These are phyloP conservation scores for Actenoides lindsayi DNA, from an alignment of 2,113 vertebrate genomes.

Conservation along the genomic window DNA sequence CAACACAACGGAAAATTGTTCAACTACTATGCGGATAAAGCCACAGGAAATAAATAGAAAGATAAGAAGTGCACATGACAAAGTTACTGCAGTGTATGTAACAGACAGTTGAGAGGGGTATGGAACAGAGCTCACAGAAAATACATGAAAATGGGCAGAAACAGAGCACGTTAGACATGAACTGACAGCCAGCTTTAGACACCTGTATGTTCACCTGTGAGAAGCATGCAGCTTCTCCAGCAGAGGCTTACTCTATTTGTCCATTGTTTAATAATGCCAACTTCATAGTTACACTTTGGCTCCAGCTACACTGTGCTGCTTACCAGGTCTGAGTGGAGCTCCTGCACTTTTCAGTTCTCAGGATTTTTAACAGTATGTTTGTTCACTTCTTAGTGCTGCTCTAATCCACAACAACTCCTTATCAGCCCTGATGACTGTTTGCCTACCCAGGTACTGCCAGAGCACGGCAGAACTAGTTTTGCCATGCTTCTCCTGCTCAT, in stretches of 20 bases:
- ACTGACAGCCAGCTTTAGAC: neutral
- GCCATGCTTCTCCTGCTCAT: neutral
- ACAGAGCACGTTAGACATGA: neutral
- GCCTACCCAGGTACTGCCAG: neutral
- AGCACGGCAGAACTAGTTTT: neutral
- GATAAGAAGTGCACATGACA: neutral
- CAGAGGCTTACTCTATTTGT: neutral
- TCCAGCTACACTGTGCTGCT: neutral
- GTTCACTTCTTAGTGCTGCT: neutral
- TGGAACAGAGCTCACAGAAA: neutral
- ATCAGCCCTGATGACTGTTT: neutral
- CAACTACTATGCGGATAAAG: neutral
- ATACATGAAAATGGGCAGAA: neutral
- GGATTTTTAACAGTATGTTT: rapidly evolving
- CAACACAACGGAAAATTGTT: neutral
- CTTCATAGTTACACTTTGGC: neutral
- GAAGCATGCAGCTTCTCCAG: neutral
- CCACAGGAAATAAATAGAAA: neutral
- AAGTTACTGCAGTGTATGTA: neutral
- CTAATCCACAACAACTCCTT: neutral
- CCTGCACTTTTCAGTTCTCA: neutral
- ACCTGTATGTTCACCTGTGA: rapidly evolving
- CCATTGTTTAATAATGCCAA: neutral
- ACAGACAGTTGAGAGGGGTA: neutral
- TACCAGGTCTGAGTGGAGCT: neutral